A percentile compares a stretch with the other conserved stretches of the same genome.
Conservation (phyloP, 2,888 invertebrate genomes). For the Cantharis lateralis region DNA sequence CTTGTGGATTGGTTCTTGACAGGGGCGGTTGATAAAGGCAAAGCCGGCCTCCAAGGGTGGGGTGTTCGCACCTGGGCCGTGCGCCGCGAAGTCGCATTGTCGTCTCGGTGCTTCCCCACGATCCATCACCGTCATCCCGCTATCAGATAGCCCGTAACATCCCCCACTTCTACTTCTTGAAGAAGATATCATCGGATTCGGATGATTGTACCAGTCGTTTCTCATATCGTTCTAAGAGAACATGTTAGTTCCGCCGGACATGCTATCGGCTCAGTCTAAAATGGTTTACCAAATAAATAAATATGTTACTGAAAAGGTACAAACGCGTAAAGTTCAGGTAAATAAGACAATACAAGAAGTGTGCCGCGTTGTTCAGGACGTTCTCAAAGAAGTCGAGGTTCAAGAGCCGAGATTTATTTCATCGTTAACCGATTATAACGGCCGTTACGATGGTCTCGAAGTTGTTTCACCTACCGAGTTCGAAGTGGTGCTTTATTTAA, state of each 20-base stretch:
- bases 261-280: conserved; percentile 93
- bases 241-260: conserved; percentile 90
- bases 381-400: conserved; percentile 91
- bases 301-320: conserved; percentile 90
- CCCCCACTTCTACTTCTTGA: conserved; percentile 34
- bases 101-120: conserved; percentile 44
- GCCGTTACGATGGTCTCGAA: conserved; percentile 90
- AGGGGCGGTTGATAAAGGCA: conserved; percentile 42
- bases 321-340: conserved; percentile 81
- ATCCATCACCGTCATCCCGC: conserved; percentile 46
- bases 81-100: conserved; percentile 43
- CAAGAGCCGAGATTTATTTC: conserved; percentile 95
- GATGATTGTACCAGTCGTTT: conserved; percentile 42
- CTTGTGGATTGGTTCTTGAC: conserved; percentile 37
- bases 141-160: conserved; percentile 38
- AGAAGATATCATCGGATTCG: conserved; percentile 41
- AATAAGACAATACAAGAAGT: conserved; percentile 88
- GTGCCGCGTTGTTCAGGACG: conserved; percentile 90
- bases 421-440: conserved; percentile 86
- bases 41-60: conserved; percentile 44
- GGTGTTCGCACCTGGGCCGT: conserved; percentile 44
- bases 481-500: conserved; percentile 91
- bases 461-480: conserved; percentile 92
- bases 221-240: conserved; percentile 49
- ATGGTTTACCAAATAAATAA: conserved; percentile 95